Evolutionary conservation across 2,797 vertebrate species (phyloP).

Genomic region (Gallinago solitaria): DNA sequence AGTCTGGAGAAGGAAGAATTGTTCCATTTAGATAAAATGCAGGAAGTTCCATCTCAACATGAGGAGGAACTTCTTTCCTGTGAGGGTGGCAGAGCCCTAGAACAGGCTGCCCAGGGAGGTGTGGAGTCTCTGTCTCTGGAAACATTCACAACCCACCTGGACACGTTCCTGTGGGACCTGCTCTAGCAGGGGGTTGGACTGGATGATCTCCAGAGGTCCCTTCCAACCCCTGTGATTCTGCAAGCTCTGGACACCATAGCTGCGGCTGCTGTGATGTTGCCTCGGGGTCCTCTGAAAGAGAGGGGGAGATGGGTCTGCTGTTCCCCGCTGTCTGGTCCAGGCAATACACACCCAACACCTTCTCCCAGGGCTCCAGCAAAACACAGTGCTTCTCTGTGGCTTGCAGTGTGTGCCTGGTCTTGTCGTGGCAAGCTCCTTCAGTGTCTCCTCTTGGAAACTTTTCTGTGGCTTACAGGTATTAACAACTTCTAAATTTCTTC

Average conservation of each 20-base stretch:
- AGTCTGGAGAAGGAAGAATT: no score
- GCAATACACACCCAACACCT: accelerated
- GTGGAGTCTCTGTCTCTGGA: no score
- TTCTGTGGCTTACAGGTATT: not conserved
- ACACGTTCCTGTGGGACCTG: no score
- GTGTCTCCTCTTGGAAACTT: not conserved
- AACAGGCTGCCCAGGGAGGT: no score
- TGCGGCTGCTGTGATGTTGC: not conserved
- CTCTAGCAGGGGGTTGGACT: no score
- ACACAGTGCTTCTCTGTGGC: not conserved
- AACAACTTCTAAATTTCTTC: not conserved
- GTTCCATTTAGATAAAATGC: no score
- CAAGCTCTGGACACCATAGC: not conserved
- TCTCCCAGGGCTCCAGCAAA: not conserved
- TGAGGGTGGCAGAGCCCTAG: no score
- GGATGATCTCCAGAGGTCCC: no score
- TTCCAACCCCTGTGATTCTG: not conserved
- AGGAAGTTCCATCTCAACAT: no score
- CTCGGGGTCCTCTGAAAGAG: not conserved
- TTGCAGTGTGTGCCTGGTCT: not conserved
- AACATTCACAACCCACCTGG: no score
- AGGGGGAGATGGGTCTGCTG: not conserved
- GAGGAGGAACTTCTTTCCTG: no score
- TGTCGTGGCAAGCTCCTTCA: not conserved
- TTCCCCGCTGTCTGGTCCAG: not conserved